Evolutionary conservation across 1,140 invertebrate genomes (phyloP).

Genomic region (Camponotus floridanus): DNA sequence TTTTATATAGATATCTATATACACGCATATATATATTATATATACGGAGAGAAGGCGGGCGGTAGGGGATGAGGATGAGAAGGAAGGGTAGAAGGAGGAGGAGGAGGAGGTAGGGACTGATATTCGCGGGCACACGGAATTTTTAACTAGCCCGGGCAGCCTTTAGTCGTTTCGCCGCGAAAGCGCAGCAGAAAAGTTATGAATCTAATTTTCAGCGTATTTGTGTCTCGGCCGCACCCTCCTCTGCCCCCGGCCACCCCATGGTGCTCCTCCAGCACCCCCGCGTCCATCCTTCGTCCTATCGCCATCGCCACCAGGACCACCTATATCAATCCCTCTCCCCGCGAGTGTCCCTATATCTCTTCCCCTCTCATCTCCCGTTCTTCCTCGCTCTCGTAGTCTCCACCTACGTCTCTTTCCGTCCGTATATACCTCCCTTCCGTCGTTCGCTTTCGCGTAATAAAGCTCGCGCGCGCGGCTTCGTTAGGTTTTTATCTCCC

Average conservation of each 20-base stretch:
- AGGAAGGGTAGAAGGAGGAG: constrained; percentile 27
- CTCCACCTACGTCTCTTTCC: constrained; percentile 62
- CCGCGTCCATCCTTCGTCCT: constrained; percentile 56
- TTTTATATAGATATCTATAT: constrained; percentile 3
- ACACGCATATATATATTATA: background rate
- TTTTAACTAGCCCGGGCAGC: constrained; percentile 82
- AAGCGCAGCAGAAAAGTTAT: constrained; percentile 84
- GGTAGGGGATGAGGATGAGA: constrained; percentile 30
- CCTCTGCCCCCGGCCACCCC: constrained; percentile 51
- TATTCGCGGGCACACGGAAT: constrained; percentile 84
- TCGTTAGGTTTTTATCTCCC: constrained; percentile 82
- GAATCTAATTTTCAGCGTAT: constrained; percentile 85
- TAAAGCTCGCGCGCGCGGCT: constrained; percentile 77
- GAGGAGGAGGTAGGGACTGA: constrained; percentile 76
- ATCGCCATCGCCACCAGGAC: constrained; percentile 70
- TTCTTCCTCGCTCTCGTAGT: constrained; percentile 58
- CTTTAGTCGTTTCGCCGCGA: constrained; percentile 78
- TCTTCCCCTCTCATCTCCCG: constrained; percentile 60
- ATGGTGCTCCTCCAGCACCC: constrained; percentile 47
- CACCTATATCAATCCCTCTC: constrained; percentile 69
- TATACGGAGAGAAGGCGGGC: constrained; percentile 8
- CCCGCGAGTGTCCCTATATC: constrained; percentile 58
- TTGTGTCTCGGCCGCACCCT: constrained; percentile 77
- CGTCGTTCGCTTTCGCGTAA: constrained; percentile 78
- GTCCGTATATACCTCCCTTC: constrained; percentile 62